These are phyloP conservation scores for Drosophila carrolli DNA, from an alignment of 1,140 invertebrate genomes.

Conservation along the genomic window DNA sequence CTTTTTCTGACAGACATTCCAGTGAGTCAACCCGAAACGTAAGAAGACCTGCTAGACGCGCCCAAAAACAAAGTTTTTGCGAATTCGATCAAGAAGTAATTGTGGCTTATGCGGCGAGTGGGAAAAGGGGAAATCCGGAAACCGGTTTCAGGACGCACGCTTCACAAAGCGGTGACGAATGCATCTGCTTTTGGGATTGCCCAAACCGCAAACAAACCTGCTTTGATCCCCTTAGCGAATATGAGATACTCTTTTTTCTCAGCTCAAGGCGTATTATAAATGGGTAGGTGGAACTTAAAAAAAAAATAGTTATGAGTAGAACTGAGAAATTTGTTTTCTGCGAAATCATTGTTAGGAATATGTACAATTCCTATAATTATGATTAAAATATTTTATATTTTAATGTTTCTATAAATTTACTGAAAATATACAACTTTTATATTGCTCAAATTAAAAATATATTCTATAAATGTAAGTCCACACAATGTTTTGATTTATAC, in stretches of 20 bases:
- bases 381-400: too few species aligned
- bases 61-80: slow-evolving; percentile 26
- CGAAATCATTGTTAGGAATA: too few species aligned
- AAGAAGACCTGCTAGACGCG: slow-evolving; percentile 12
- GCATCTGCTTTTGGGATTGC: slow-evolving; percentile 58
- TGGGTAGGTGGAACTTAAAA: too few species aligned
- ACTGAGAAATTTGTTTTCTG: too few species aligned
- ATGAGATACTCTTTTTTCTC: neutral
- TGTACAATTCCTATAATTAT: too few species aligned
- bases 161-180: slow-evolving; percentile 62
- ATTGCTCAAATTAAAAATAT: too few species aligned
- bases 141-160: slow-evolving; percentile 56
- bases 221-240: slow-evolving; percentile 4
- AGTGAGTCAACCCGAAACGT: slow-evolving; percentile 43
- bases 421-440: too few species aligned
- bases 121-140: slow-evolving; percentile 12
- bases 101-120: neutral
- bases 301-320: too few species aligned
- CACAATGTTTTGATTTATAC: too few species aligned
- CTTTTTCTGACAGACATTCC: slow-evolving; percentile 23
- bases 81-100: slow-evolving; percentile 1
- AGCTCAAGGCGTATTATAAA: too few species aligned
- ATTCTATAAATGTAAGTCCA: too few species aligned
- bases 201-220: slow-evolving; percentile 58
- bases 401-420: too few species aligned